A percentile compares a stretch with the other conserved stretches of the same genome.
These are phyloP conservation scores for Eunapius fragilis DNA, from an alignment of 37 sponge, comb jelly and placozoan species.

Conservation along the genomic window DNA sequence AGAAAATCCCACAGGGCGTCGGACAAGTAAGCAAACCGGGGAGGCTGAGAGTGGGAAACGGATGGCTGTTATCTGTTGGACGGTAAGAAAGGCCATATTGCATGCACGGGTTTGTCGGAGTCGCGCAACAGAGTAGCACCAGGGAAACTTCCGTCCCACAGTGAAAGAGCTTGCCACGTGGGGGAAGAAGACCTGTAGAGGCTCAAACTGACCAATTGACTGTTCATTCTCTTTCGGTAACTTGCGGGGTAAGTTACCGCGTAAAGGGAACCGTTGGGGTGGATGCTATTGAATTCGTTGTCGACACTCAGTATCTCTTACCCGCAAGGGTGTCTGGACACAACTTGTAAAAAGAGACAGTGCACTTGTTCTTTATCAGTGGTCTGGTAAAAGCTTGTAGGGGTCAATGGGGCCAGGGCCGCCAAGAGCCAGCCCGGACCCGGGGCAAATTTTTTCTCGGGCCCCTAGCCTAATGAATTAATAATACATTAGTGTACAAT, in stretches of 20 bases:
- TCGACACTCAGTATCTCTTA: neutral
- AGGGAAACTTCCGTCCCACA: conserved; percentile 26
- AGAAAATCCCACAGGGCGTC: neutral
- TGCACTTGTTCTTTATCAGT: neutral
- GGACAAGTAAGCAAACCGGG: neutral
- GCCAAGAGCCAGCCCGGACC: too few species aligned
- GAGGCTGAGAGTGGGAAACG: neutral
- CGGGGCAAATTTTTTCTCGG: too few species aligned
- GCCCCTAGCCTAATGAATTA: too few species aligned
- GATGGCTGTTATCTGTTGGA: neutral
- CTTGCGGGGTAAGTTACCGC: neutral
- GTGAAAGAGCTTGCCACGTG: conserved; percentile 21
- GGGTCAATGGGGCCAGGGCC: too few species aligned
- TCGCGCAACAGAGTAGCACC: conserved; percentile 3
- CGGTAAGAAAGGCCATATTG: neutral
- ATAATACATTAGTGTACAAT: too few species aligned
- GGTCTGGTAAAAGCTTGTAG: neutral
- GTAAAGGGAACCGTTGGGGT: neutral
- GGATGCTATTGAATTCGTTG: neutral
- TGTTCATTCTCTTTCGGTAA: neutral
- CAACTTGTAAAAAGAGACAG: neutral
- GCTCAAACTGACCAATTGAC: neutral
- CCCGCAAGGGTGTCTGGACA: neutral
- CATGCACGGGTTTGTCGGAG: neutral
- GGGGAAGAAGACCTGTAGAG: conserved; percentile 17